Percentiles rank a stretch among this genome's conserved stretches.
Evolutionary conservation across 2,888 invertebrate genomes (phyloP).

Genomic region (Disparrhopalites patrizii): DNA sequence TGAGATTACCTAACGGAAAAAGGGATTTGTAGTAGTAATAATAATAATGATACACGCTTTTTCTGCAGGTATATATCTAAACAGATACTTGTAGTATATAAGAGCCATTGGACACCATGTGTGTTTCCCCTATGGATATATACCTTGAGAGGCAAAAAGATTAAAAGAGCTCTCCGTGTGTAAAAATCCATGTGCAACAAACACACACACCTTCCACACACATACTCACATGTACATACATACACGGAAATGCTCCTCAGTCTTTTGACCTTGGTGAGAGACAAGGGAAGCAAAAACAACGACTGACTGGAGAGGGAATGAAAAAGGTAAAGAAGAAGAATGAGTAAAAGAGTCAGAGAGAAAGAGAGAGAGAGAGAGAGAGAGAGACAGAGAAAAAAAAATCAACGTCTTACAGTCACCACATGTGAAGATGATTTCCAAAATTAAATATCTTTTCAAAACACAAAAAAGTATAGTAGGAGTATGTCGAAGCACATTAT

Average conservation of each 20-base stretch:
- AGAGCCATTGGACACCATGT: too few relatives aligned
- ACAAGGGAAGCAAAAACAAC: conserved; percentile 33
- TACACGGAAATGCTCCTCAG: conserved; percentile 38
- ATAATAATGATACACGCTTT: too few relatives aligned
- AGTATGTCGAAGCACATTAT: conserved; percentile 24
- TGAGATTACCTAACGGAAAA: too few relatives aligned
- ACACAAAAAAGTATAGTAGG: too few relatives aligned
- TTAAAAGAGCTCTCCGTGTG: background rate
- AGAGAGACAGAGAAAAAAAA: too few relatives aligned
- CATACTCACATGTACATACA: background rate
- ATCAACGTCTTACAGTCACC: conserved; percentile 20
- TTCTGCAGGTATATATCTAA: too few relatives aligned
- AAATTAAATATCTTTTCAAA: conserved; percentile 28
- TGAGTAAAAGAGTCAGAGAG: too few relatives aligned
- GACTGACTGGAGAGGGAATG: conserved; percentile 22
- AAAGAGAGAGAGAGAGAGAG: conserved; percentile 16
- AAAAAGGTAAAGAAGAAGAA: conserved; percentile 17
- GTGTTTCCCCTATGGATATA: too few relatives aligned
- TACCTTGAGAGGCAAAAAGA: too few relatives aligned
- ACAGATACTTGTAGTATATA: too few relatives aligned
- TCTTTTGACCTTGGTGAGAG: conserved; percentile 37
- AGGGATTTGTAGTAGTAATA: too few relatives aligned
- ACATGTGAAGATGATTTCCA: conserved; percentile 28
- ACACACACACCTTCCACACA: background rate
- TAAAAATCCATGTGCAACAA: background rate